Base-by-base conservation (phyloP, 2,888 invertebrate genomes). In the Heteromyza rotundicornis region DNA sequence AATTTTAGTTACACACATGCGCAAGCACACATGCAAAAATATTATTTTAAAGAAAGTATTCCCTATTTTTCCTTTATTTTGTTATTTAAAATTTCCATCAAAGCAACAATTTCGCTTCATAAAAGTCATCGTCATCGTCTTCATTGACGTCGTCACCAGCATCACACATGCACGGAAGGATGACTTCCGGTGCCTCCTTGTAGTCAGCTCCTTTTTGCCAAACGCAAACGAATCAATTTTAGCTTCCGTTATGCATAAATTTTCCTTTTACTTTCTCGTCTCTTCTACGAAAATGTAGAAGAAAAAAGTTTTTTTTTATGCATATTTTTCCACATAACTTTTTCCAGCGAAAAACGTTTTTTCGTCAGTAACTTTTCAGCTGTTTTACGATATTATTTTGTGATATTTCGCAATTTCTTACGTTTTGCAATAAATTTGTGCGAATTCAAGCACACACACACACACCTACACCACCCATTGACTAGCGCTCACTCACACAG, bases 221-320 rank as follows among this genome's bases (percentile, higher is more conserved):
- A 65, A 69, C 68, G 65, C 32, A 68, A 72, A 73, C 75, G 74
- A 74, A 73, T 75, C 74, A 72, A 67, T 66, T 66, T 70, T 62
- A 73, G 70, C 75, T 72, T 73, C 76, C 75, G 74, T 74, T 76
- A 74, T 71, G 68, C 74, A 75, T 72, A 64, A 64, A 63, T 66
- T 72, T 69, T 73, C 68, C 64, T 67, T n/a, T n/a, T 70, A 68
- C 68, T 72, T 32, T 72, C 65, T 68, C 70, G 74, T 73, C 32
- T 32, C 32, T 12, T n/a, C n/a, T n/a, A n/a, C n/a, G n/a, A 32
- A 32, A 72, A 69, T 68, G 74, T 50, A 74, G 70, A 65, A 67
- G 72, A n/a, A n/a, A n/a, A n/a, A n/a, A 73, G 64, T 71, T 63
- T 36, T 3, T 57, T 17, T 19, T 20, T 17, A 32, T n/a, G 32